Evolutionary conservation across 2,797 vertebrate genomes (phyloP), one percentile per base, ranked within the genome.

Genomic region (Peromyscus attwateri): DNA sequence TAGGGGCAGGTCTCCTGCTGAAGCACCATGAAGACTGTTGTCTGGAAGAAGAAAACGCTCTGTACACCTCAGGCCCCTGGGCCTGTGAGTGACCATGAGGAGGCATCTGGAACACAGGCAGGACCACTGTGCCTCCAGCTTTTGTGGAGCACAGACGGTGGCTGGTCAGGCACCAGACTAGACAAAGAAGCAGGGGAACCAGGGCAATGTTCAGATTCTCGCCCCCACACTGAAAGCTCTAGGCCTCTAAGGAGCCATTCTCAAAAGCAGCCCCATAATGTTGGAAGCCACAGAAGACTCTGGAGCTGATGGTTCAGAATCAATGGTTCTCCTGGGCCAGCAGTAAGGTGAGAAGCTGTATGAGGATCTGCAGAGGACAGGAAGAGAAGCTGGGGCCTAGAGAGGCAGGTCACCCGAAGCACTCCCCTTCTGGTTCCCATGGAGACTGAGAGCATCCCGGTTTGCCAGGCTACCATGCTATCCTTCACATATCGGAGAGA

Each of bases 391-490:
- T 14, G 23, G 27, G 49, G 16, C 37, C 83, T 4, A 5, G 12
- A n/a, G 19, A 37, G 62, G 34, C 11, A n/a, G 34, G 52, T 55
- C n/a, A 31, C n/a, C 0, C 0, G 29, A 66, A 52, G 6, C 40
- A 64, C 4, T 27, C 4, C 37, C 66, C 34, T 8, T 12, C 10
- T 11, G 1, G 0, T 75, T 43, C 75, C 49, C 13, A 11, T 9
- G 60, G 92, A 94, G 73, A 55, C 31, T 27, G 62, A n/a, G 40
- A 55, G 17, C 49, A 29, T 27, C 75, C 75, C 29, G 13, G 49
- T 83, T 82, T 55, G 34, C 34, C 52, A 1, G n/a, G 49, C 49
- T 49, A 49, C 52, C 52, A 55, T 1, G 4, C 46, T 10, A 4
- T n/a, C 43, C 43, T 75, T 75, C 71, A 25, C 84, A 43, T 29